A percentile compares a stretch with the other conserved stretches of the same genome.
These are phyloP conservation scores for Imbricaverruca yamaguchii DNA, from an alignment of 2,888 invertebrate genomes.

Conservation along the genomic window DNA sequence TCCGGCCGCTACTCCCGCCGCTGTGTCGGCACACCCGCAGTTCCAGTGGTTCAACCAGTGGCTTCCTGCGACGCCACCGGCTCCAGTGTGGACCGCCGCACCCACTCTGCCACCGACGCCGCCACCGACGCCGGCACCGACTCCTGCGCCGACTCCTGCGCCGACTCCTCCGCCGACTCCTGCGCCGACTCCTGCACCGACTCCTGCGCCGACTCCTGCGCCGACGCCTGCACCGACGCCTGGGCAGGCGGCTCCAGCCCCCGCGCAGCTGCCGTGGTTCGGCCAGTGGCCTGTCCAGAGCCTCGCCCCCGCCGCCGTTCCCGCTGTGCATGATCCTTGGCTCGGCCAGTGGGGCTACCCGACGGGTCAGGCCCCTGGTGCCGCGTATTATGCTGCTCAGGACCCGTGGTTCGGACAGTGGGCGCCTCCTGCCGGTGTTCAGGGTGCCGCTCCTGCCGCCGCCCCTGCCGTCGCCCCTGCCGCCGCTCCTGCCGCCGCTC, in stretches of 20 bases:
- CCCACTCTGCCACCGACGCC: no score
- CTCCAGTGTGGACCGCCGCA: no score
- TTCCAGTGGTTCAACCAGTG: not conserved
- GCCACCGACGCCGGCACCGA: not conserved
- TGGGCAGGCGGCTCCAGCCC: not conserved
- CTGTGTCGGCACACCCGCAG: not conserved
- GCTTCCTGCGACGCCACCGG: not conserved
- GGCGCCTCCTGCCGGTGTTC: no score
- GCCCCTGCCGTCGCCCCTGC: no score
- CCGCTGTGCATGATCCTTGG: no score
- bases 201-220: not conserved
- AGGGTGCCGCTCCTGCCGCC: no score
- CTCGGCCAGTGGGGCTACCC: no score
- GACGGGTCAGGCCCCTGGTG: no score
- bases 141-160: not conserved
- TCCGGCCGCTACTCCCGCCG: not conserved
- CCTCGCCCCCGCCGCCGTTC: not conserved
- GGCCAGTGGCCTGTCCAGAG: not conserved
- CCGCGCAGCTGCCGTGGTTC: not conserved
- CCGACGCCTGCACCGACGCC: not conserved
- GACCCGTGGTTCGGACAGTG: no score
- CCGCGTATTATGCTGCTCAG: no score
- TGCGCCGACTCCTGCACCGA: not conserved
- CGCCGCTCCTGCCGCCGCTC: no score
- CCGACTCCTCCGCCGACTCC: not conserved